phyloP scores from a whole-genome alignment of 2,888 invertebrate species.

The Rhyacophila evoluta region DNA sequence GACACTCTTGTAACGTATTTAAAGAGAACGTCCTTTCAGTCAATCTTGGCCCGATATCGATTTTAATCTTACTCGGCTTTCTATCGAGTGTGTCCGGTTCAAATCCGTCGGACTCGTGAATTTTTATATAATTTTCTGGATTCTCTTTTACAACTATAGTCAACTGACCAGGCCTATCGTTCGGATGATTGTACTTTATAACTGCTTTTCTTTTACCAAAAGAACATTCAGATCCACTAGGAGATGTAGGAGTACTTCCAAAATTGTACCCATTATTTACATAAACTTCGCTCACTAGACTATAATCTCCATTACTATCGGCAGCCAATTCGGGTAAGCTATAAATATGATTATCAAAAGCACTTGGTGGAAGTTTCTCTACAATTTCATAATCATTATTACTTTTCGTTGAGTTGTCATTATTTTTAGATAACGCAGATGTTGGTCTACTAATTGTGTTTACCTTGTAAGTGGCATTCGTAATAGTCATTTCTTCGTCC shows the following conservation, averaged over 20 bases:
- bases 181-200: conserved; percentile 69
- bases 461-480: conserved; percentile 79
- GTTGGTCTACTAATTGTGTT: conserved; percentile 71
- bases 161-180: conserved; percentile 80
- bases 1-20: conserved; percentile 2
- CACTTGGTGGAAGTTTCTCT: conserved; percentile 55
- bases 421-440: conserved; percentile 59
- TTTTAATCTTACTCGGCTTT: conserved; percentile 74
- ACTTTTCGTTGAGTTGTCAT: conserved; percentile 56
- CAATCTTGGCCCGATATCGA: conserved; percentile 41
- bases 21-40: not conserved
- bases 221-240: conserved; percentile 72
- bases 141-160: conserved; percentile 88
- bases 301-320: conserved; percentile 68
- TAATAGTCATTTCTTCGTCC: conserved; percentile 85
- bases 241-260: conserved; percentile 71
- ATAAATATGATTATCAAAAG: conserved; percentile 56
- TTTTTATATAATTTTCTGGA: conserved; percentile 80
- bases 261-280: conserved; percentile 81
- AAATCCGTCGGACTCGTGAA: conserved; percentile 84
- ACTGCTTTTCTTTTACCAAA: conserved; percentile 71
- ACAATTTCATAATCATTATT: conserved; percentile 66
- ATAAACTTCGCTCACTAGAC: conserved; percentile 82
- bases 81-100: conserved; percentile 89
- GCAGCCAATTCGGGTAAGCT: conserved; percentile 61